A percentile compares a stretch with the other conserved stretches of the same genome.
These are phyloP conservation scores for Pontoporia blainvillei DNA, from an alignment of 2,113 vertebrate species.

Conservation along the genomic window DNA sequence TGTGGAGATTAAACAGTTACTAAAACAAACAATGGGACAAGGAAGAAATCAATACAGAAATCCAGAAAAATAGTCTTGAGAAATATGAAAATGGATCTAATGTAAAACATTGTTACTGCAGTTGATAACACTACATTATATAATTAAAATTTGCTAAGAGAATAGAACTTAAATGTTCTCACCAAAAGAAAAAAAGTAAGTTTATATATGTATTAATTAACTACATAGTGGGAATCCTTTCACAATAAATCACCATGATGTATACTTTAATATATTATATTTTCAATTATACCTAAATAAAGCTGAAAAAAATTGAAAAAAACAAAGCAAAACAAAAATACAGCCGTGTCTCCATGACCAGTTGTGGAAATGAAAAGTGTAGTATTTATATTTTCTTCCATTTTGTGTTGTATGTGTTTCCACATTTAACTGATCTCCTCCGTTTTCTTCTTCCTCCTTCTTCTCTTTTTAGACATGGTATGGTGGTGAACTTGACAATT, in stretches of 20 bases:
- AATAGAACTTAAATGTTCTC: neutral
- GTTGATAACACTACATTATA: neutral
- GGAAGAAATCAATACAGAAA: neutral
- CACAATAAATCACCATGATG: neutral
- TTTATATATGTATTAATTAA: neutral
- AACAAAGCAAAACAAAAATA: neutral
- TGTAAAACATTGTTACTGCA: neutral
- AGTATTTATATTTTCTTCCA: neutral
- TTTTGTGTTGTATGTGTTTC: neutral
- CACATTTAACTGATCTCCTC: neutral
- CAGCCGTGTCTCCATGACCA: neutral
- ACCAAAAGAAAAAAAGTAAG: neutral
- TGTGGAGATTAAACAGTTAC: neutral
- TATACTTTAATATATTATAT: neutral
- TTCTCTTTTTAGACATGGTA: neutral
- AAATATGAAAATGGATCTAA: neutral
- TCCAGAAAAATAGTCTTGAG: neutral
- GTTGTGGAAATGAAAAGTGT: neutral
- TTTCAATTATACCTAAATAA: neutral
- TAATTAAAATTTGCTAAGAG: neutral
- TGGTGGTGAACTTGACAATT: neutral
- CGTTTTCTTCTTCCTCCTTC: neutral
- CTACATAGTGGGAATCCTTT: neutral
- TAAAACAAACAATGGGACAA: neutral
- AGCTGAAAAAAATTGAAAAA: neutral